A percentile compares a stretch with the other conserved stretches of the same genome.
These are phyloP conservation scores for Brachyistius frenatus DNA, from an alignment of 2,113 vertebrate genomes.

Conservation along the genomic window DNA sequence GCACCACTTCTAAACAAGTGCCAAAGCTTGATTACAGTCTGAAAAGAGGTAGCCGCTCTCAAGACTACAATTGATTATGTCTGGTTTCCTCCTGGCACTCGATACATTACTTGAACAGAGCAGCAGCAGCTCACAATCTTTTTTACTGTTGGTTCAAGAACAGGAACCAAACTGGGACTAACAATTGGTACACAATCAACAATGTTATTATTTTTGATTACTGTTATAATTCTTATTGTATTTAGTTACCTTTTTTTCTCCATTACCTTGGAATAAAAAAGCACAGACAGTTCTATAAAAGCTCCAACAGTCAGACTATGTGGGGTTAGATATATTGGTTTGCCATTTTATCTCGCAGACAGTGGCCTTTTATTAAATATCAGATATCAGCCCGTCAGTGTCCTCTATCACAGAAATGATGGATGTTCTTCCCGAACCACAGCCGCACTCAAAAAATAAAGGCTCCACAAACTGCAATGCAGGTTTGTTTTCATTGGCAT, in stretches of 20 bases:
- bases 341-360: conserved; percentile 63
- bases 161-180: neutral
- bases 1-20: neutral
- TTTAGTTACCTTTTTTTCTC: neutral
- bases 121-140: neutral
- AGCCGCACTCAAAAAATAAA: conserved; percentile 16
- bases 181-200: conserved; percentile 35
- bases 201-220: conserved; percentile 13
- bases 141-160: conserved; percentile 4
- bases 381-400: conserved; percentile 53
- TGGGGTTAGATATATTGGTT: conserved; percentile 51
- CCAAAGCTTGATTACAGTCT: conserved; percentile 32
- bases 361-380: conserved; percentile 71
- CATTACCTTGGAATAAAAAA: neutral
- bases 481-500: conserved; percentile 22
- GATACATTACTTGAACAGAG: conserved; percentile 44
- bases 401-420: conserved; percentile 44
- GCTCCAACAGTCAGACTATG: neutral
- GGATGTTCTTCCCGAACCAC: conserved; percentile 31
- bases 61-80: conserved; percentile 15
- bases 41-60: conserved; percentile 8
- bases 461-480: conserved; percentile 32
- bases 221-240: conserved; percentile 8
- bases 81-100: conserved; percentile 3
- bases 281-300: conserved; percentile 22